Percentiles rank a stretch among this genome's conserved stretches.
phyloP scores from a whole-genome alignment of 2,797 vertebrate species.

The Chelidonichthys spinosus region DNA sequence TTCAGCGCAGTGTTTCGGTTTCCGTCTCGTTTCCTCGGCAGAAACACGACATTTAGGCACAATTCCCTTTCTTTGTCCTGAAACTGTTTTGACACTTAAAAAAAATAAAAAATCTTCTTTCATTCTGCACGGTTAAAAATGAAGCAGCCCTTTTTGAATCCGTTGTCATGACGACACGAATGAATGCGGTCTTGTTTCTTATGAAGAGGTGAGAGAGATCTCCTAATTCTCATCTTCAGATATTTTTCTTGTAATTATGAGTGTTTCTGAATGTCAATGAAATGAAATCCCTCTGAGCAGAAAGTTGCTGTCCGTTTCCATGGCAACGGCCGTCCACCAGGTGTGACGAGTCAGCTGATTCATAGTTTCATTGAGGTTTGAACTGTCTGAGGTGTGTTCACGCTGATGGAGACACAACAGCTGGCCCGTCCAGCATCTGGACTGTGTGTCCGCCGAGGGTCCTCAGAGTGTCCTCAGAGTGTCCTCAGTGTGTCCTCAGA shows the following conservation, averaged over 20 bases:
- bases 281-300: background rate
- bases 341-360: background rate
- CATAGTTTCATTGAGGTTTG: background rate
- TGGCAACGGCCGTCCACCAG: background rate
- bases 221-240: background rate
- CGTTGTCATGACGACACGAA: too few relatives aligned
- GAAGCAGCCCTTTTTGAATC: too few relatives aligned
- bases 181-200: too few relatives aligned
- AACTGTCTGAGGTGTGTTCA: background rate
- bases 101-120: too few relatives aligned
- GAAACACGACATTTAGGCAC: too few relatives aligned
- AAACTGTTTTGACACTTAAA: too few relatives aligned
- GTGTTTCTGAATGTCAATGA: too few relatives aligned
- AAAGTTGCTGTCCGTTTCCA: background rate
- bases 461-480: background rate
- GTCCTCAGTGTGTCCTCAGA: background rate
- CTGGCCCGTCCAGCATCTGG: slow-evolving; percentile 3
- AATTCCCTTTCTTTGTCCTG: too few relatives aligned
- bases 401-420: background rate
- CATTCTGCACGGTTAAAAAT: too few relatives aligned
- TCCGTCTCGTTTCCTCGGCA: too few relatives aligned
- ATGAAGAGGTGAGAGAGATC: background rate
- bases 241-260: background rate
- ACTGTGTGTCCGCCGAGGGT: background rate
- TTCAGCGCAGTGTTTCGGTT: too few relatives aligned